Percentiles rank a stretch among this genome's conserved stretches.
Conservation (phyloP, 2,888 invertebrate genomes). For the Hyalella azteca region DNA sequence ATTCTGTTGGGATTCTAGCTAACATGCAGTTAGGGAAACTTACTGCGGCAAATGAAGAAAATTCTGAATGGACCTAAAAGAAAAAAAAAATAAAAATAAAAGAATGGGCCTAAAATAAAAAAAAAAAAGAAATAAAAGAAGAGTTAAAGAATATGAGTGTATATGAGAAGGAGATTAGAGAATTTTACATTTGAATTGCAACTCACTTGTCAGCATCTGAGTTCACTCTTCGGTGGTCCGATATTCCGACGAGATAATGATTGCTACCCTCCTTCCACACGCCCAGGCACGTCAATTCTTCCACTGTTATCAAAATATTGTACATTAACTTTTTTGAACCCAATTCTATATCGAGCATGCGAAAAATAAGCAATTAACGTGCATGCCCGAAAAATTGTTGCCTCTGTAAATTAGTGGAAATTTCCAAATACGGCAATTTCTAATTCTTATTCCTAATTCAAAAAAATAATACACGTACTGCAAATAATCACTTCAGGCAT, state of each 20-base stretch:
- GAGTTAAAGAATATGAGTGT: background rate
- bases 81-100: background rate
- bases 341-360: background rate
- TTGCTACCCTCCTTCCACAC: slow-evolving; percentile 94
- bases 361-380: background rate
- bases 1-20: too few relatives aligned
- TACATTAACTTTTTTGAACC: background rate
- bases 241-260: slow-evolving; percentile 75
- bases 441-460: too few relatives aligned
- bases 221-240: slow-evolving; percentile 42
- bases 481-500: too few relatives aligned
- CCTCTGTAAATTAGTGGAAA: too few relatives aligned
- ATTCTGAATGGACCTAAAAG: background rate
- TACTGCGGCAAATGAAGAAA: background rate
- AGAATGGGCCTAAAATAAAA: background rate
- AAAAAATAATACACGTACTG: too few relatives aligned
- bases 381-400: background rate
- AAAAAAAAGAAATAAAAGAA: background rate
- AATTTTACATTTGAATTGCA: background rate
- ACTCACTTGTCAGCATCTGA: slow-evolving; percentile 52
- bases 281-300: slow-evolving; percentile 85
- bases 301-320: slow-evolving; percentile 60
- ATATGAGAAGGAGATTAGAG: background rate
- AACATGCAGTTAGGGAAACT: too few relatives aligned
- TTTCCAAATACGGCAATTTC: too few relatives aligned